Base-by-base conservation (phyloP, 2,888 invertebrate genomes). In the Pseudanteris insignis region DNA sequence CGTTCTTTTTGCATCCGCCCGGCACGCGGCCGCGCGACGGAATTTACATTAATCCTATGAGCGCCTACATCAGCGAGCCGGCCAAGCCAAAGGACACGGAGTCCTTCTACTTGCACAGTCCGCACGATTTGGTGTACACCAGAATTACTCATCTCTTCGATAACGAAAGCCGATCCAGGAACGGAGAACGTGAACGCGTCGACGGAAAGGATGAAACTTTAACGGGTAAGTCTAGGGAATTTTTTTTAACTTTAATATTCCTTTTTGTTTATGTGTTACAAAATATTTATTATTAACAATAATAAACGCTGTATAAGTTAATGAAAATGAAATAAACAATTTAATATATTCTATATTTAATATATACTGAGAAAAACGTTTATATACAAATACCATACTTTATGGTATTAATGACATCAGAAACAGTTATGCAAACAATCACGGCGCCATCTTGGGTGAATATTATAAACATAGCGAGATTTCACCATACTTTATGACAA, bases 1-100 rank as follows among this genome's bases (percentile, higher is more conserved):
- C 79, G 50, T 79, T 79, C 38, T 79, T 78, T 53, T 69, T 79
- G 25, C 79, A 79, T 63, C 79, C 79, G 14, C 79, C 79, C 9
- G 74, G 78, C 13, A 69, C 79, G 2, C 65, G 78, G 21, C 88
- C 88, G 0, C 87, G 89, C 51, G 91, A 92, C 70, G 92, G 92
- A 0, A 84, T 92, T 29, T 93, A 92, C 75, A 88, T 93, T 58
- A 92, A 92, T 77, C 92, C 92, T 0, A 91, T 92, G 90, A 86
- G 84, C 54, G 77, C 78, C 21, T 78, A 72, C 53, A 75, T 77
- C 47, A 66, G 69, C 36, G 77, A 78, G 8, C 65, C 75, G 0
- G 67, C 70, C 6, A 74, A 72, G 33, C 64, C 72, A 4, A 74
- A 76, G 65, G 75, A 76, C 58, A 63, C 70, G n/a, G 88, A 88